A percentile compares a stretch with the other conserved stretches of the same genome.
phyloP scores from a whole-genome alignment of 2,113 vertebrate genomes.

The Paradoxurus hermaphroditus region DNA sequence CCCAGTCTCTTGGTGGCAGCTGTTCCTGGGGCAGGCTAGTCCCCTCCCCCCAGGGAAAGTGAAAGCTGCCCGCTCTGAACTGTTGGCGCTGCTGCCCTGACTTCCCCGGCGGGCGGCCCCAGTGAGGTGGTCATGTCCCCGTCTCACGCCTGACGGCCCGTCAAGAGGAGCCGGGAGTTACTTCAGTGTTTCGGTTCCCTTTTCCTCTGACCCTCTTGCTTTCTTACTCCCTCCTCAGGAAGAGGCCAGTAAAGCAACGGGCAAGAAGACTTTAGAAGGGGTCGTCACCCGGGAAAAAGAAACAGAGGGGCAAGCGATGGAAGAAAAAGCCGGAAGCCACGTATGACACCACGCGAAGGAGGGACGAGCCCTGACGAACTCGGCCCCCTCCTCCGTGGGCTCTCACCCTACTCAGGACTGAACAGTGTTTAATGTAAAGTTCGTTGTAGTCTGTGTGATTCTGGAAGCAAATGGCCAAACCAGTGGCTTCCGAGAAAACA shows the following conservation, averaged over 20 bases:
- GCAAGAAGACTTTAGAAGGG: slow-evolving; percentile 60
- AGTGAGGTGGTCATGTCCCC: accelerated
- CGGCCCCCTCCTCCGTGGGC: slow-evolving; percentile 60
- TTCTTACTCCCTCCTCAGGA: slow-evolving; percentile 76
- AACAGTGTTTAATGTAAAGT: slow-evolving; percentile 82
- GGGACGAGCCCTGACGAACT: slow-evolving; percentile 72
- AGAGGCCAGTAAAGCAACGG: slow-evolving; percentile 79
- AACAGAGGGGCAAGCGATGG: neutral
- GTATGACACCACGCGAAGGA: slow-evolving; percentile 80
- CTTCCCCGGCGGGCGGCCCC: neutral
- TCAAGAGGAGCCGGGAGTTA: neutral
- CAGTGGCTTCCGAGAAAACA: slow-evolving; percentile 68
- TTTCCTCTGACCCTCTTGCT: neutral
- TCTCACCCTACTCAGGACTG: slow-evolving; percentile 81
- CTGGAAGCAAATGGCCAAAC: slow-evolving; percentile 80
- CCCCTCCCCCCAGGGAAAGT: neutral
- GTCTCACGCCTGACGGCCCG: neutral
- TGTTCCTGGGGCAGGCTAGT: neutral
- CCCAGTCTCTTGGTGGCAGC: neutral
- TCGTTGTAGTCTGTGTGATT: slow-evolving; percentile 83
- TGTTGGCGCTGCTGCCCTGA: neutral
- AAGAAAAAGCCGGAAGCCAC: slow-evolving; percentile 65
- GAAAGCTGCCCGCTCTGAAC: accelerated
- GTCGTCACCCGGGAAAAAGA: slow-evolving; percentile 37
- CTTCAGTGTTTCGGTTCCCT: neutral